phyloP scores from a whole-genome alignment of 2,113 vertebrate genomes.

The Bos javanicus region DNA sequence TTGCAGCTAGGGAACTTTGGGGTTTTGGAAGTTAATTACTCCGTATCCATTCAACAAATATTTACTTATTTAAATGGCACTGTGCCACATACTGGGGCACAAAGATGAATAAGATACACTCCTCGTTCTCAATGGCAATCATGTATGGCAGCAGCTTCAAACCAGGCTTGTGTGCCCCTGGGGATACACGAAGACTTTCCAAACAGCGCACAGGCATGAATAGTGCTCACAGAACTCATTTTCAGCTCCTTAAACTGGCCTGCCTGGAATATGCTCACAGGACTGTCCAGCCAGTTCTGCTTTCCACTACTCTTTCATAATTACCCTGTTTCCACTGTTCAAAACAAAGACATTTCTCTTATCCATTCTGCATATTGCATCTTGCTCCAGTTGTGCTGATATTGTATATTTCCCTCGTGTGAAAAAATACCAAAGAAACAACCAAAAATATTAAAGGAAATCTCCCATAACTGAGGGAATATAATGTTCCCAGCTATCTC shows the following conservation, averaged over 20 bases:
- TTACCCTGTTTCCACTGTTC: not conserved
- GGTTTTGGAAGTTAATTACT: not conserved
- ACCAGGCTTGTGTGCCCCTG: rapidly evolving
- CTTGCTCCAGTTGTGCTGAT: not conserved
- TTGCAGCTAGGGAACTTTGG: not conserved
- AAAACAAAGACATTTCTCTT: not conserved
- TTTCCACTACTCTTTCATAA: not conserved
- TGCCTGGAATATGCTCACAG: not conserved
- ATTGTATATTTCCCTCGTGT: not conserved
- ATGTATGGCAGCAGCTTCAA: not conserved
- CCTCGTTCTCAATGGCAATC: not conserved
- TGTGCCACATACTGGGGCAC: not conserved
- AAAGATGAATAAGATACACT: slow-evolving; percentile 7
- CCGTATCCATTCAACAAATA: slow-evolving; percentile 23
- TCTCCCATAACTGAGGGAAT: not conserved
- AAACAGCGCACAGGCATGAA: not conserved
- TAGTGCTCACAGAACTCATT: not conserved
- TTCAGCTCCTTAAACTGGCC: not conserved
- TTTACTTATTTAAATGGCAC: not conserved
- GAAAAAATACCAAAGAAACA: not conserved
- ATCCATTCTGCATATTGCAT: not conserved
- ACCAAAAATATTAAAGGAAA: not conserved
- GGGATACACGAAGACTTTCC: not conserved
- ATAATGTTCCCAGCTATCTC: not conserved
- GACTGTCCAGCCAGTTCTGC: not conserved